phyloP scores from a whole-genome alignment of 2,888 invertebrate species.

The Corbicula japonica region DNA sequence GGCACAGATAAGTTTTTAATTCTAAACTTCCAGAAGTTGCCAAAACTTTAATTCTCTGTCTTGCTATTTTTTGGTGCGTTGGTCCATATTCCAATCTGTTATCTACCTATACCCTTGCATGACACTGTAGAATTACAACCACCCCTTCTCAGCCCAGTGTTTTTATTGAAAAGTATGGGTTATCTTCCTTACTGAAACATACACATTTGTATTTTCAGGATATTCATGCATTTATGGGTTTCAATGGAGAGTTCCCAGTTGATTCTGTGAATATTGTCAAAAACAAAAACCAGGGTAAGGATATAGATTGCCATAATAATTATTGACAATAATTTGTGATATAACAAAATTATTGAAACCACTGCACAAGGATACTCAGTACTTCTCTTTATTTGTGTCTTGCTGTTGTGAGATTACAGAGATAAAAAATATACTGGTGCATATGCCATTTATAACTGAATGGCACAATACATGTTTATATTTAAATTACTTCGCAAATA shows the following conservation, averaged over 20 bases:
- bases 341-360: too few species aligned
- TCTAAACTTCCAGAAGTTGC: neutral
- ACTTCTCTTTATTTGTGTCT: too few species aligned
- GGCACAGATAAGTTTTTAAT: neutral
- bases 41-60: neutral
- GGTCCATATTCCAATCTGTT: constrained; percentile 25
- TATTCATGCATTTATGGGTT: constrained; percentile 61
- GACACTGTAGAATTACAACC: constrained; percentile 20
- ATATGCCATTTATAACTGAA: too few species aligned
- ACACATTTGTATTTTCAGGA: too few species aligned
- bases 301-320: too few species aligned
- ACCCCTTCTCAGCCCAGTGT: constrained; percentile 22
- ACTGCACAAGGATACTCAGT: too few species aligned
- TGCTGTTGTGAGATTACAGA: too few species aligned
- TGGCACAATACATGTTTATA: too few species aligned
- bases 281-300: constrained; percentile 50
- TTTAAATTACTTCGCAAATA: too few species aligned
- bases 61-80: constrained; percentile 11
- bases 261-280: constrained; percentile 53
- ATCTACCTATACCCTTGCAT: constrained; percentile 27
- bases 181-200: too few species aligned
- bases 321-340: too few species aligned
- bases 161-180: neutral
- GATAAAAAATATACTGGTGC: too few species aligned
- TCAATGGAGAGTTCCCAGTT: constrained; percentile 62